These are phyloP conservation scores for Drosophila athabasca DNA, from an alignment of 1,140 invertebrate genomes.

Conservation along the genomic window DNA sequence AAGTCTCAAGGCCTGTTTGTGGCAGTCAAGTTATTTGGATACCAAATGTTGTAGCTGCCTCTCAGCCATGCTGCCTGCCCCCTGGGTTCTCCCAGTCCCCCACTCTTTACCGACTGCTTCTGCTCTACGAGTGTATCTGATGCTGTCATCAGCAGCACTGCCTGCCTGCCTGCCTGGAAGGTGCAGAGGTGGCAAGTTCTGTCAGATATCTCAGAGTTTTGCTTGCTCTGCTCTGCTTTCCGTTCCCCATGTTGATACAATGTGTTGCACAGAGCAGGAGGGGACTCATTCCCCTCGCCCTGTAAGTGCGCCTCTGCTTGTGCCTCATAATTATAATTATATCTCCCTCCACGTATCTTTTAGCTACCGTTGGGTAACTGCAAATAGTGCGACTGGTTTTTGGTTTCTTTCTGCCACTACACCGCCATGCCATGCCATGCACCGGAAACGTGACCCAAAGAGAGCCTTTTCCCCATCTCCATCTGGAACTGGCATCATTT, in stretches of 20 bases:
- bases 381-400: constrained; percentile 71
- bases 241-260: constrained; percentile 61
- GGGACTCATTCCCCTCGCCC: background rate
- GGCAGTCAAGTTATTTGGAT: constrained; percentile 10
- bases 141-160: constrained; percentile 12
- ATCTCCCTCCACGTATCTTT: constrained; percentile 7
- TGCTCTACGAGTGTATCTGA: background rate
- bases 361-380: constrained; percentile 69
- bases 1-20: constrained; percentile 54
- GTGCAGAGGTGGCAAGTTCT: constrained; percentile 55
- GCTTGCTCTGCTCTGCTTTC: constrained; percentile 12
- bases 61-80: background rate
- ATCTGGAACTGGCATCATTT: constrained; percentile 19
- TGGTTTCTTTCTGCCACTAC: constrained; percentile 16
- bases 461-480: constrained; percentile 4
- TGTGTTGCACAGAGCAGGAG: constrained; percentile 25
- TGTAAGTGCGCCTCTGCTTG: background rate
- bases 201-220: constrained; percentile 35
- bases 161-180: constrained; percentile 1
- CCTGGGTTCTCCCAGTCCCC: background rate
- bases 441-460: constrained; percentile 60
- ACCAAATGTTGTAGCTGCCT: constrained; percentile 33
- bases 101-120: constrained; percentile 8
- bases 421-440: constrained; percentile 1
- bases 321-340: constrained; percentile 48